phyloP scores from a whole-genome alignment of 2,888 invertebrate genomes.

The Pollenia labialis region DNA sequence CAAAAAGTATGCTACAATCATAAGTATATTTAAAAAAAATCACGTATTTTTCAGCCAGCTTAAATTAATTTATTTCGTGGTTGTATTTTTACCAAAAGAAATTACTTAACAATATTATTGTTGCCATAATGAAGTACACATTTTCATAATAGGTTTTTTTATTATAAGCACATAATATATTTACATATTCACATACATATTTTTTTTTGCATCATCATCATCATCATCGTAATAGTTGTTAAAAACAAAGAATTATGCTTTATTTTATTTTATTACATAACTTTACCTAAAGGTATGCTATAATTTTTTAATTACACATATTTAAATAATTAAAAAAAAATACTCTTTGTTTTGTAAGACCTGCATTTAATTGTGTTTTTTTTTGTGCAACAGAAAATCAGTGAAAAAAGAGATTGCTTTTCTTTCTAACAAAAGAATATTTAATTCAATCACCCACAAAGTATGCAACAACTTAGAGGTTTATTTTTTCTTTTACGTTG shows the following conservation, averaged over 20 bases:
- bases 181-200: too few relatives aligned
- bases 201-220: neutral
- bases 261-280: slow-evolving; percentile 32
- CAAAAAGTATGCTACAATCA: neutral
- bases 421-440: slow-evolving; percentile 35
- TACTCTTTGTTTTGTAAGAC: neutral
- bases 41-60: neutral
- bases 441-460: slow-evolving; percentile 56
- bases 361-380: neutral
- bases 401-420: neutral
- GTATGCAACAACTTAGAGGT: slow-evolving; percentile 51
- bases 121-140: slow-evolving; percentile 16
- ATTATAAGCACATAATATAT: neutral
- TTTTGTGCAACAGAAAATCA: neutral
- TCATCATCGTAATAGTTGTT: neutral
- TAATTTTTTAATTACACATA: slow-evolving; percentile 50
- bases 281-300: slow-evolving; percentile 46
- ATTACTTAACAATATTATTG: slow-evolving; percentile 25
- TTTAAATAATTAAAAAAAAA: slow-evolving; percentile 11
- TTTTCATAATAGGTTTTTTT: neutral
- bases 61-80: neutral
- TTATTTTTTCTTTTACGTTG: slow-evolving; percentile 18
- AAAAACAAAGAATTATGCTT: slow-evolving; percentile 26
- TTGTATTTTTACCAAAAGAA: neutral
- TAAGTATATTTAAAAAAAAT: too few relatives aligned